These are phyloP conservation scores for Volucella inflata DNA, from an alignment of 2,888 invertebrate genomes.

Conservation along the genomic window DNA sequence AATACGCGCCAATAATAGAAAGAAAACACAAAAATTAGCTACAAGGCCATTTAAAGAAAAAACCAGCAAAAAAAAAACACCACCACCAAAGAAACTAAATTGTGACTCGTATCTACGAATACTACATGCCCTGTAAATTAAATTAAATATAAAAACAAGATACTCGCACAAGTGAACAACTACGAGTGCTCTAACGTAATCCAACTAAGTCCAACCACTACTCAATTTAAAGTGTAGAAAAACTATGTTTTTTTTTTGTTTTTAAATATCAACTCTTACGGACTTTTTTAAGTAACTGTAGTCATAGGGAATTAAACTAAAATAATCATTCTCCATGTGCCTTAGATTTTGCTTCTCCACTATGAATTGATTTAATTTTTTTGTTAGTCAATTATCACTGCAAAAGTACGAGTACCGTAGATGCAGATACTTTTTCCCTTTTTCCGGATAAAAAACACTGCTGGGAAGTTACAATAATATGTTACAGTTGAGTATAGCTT, in stretches of 20 bases:
- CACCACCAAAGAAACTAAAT: slow-evolving; percentile 18
- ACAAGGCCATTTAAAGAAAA: slow-evolving; percentile 4
- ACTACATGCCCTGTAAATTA: slow-evolving; percentile 19
- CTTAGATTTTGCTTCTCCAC: slow-evolving; percentile 5
- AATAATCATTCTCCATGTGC: slow-evolving; percentile 81
- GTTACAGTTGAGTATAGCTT: not conserved
- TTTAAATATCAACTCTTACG: slow-evolving; percentile 77
- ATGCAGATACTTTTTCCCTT: slow-evolving; percentile 35
- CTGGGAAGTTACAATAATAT: not conserved
- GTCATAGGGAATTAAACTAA: slow-evolving; percentile 81
- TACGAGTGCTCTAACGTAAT: slow-evolving; percentile 46
- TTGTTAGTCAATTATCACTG: slow-evolving; percentile 59
- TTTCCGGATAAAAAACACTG: not conserved
- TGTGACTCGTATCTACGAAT: not conserved
- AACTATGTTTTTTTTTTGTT: not conserved
- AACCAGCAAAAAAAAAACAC: not conserved
- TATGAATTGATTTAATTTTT: slow-evolving; percentile 30
- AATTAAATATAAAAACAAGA: slow-evolving; percentile 53
- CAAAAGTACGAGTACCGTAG: not conserved
- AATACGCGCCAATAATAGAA: slow-evolving; percentile 4
- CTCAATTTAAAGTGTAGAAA: slow-evolving; percentile 61
- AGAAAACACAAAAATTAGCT: not conserved
- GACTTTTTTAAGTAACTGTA: slow-evolving; percentile 82
- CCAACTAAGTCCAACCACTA: slow-evolving; percentile 65
- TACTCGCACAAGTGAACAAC: slow-evolving; percentile 77